A percentile compares a stretch with the other conserved stretches of the same genome.
Conservation (phyloP, 2,797 vertebrate species). For the Anomalospiza imberbis region DNA sequence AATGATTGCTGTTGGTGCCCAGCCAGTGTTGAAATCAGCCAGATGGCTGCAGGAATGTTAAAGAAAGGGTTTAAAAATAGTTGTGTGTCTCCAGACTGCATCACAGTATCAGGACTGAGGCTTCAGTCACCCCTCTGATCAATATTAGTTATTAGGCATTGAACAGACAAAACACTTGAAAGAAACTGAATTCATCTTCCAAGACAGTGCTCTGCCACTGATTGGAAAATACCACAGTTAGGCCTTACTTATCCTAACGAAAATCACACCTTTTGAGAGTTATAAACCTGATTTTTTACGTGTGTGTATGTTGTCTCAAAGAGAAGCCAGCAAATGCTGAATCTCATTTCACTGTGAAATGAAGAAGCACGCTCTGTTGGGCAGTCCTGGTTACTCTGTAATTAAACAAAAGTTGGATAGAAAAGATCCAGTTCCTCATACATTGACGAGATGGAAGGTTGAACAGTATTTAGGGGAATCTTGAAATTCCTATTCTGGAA, state of each 20-base stretch:
- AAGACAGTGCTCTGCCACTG: not conserved
- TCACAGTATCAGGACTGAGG: not conserved
- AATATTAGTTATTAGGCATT: not conserved
- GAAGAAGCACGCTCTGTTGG: accelerated
- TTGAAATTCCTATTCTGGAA: not conserved
- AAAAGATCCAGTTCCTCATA: not conserved
- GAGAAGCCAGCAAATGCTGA: not conserved
- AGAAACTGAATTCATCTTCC: not conserved
- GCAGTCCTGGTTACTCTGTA: not conserved
- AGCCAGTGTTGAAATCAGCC: not conserved
- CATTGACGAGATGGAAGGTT: not conserved
- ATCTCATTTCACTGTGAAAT: not conserved
- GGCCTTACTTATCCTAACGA: not conserved
- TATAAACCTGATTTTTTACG: not conserved
- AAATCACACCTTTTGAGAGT: not conserved
- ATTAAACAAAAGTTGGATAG: not conserved
- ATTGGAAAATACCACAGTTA: not conserved
- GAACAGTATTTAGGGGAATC: not conserved
- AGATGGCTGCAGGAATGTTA: not conserved
- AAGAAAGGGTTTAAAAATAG: not conserved
- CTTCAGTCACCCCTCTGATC: not conserved
- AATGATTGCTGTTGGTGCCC: not conserved
- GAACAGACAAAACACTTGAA: not conserved
- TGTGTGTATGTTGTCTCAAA: not conserved
- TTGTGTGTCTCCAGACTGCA: not conserved